A percentile compares a stretch with the other conserved stretches of the same genome.
Conservation (phyloP, 2,888 invertebrate species). For the Scaeva pyrastri region DNA sequence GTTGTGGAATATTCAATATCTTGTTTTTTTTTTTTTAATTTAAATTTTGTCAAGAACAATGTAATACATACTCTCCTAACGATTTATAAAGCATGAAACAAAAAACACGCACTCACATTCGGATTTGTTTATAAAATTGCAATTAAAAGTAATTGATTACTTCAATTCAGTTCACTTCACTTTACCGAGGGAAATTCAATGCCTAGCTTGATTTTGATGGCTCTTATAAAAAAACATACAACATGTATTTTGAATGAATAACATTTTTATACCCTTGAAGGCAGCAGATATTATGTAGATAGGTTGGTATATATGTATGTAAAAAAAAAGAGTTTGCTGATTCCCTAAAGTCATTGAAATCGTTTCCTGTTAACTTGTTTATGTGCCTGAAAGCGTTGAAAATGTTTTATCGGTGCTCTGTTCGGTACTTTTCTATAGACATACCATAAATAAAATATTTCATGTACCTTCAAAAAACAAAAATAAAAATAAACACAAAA, state of each 20-base stretch:
- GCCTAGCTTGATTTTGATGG: neutral
- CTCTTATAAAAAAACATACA: neutral
- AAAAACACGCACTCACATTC: neutral
- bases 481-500: neutral
- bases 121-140: conserved; percentile 20
- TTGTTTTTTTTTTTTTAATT: neutral
- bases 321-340: conserved; percentile 2
- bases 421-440: neutral
- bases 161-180: conserved; percentile 13
- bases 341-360: conserved; percentile 9
- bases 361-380: conserved; percentile 18
- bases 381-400: neutral
- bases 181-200: neutral
- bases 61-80: neutral
- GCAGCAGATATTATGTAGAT: neutral
- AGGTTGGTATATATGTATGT: too few relatives aligned
- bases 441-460: neutral
- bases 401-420: neutral
- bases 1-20: conserved; percentile 17
- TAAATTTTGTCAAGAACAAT: neutral
- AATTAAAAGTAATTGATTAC: conserved; percentile 32
- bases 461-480: neutral
- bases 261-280: neutral
- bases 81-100: neutral
- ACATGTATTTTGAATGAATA: neutral